Evolutionary conservation across 1,140 invertebrate species (phyloP), one percentile per base, ranked within the genome.

Genomic region (Drosophila bifasciata): DNA sequence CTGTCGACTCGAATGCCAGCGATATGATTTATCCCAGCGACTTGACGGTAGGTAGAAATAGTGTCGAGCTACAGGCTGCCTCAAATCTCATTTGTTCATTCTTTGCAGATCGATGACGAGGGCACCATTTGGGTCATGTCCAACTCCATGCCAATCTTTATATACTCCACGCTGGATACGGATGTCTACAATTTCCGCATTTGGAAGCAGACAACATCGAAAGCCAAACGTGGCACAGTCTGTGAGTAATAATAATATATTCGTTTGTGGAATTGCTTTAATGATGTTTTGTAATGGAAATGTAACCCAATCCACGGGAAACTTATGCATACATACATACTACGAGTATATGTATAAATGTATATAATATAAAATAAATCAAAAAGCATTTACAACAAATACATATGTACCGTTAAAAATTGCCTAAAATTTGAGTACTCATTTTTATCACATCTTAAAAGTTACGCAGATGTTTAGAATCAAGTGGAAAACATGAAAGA

Each of bases 11-110:
- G 59, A 93, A 96, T 75, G 91, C 91, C 5, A 74, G 91, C 41
- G 92, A 80, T 1, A 92, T 96, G 68, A 94, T 95, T 70, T 96
- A 96, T 91, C 94, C 95, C 28, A 91, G 91, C 75, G 91, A 92
- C 61, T 71, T 92, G 49, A 88, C 83, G 59, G 91, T 91, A 3
- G 73, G 86, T 58, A 8, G 21, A 19, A 17, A n/a, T 11, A 9
- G 25, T 6, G 23, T 25, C 23, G 1, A 6, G 0, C 6, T 25
- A 5, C 7, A 1, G 19, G 19, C 19, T 36, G 5, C 3, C 9
- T 17, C 11, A 2, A 17, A 1, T 19, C 25, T 13, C 2, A 15
- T 46, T 3, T 6, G 1, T 16, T 25, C 36, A 13, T 21, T 68
- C 36, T 41, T 48, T 92, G 1, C 78, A 94, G 79, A 91, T 94